Conservation (phyloP, 2,888 invertebrate genomes). For the Julus scanicus region DNA sequence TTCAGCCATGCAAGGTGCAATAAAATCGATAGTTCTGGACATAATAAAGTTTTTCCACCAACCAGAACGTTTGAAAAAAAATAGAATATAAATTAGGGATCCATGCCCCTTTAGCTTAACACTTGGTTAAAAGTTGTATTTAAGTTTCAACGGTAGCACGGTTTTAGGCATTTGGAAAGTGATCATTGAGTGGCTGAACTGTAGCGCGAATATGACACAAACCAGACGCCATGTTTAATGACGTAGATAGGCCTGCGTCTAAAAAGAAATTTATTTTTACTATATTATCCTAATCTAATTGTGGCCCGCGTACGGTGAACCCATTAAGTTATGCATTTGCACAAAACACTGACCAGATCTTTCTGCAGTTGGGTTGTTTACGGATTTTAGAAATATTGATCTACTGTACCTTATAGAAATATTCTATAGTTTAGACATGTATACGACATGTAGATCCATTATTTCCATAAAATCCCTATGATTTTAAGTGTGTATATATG, state of each 20-base stretch:
- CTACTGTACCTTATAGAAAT: neutral
- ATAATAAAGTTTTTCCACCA: no score
- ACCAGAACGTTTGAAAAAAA: no score
- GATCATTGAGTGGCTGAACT: neutral
- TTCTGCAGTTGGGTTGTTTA: neutral
- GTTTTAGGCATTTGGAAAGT: neutral
- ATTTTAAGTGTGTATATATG: no score
- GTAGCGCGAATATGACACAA: neutral
- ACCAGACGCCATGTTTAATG: conserved; percentile 33
- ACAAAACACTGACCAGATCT: conserved; percentile 17
- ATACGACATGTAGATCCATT: no score
- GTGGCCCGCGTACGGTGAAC: conserved; percentile 24
- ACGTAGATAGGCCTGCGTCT: conserved; percentile 26
- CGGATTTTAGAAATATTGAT: neutral
- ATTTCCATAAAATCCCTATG: no score
- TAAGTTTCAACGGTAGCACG: neutral
- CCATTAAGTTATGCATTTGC: conserved; percentile 24
- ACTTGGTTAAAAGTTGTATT: no score
- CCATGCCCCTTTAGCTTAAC: no score
- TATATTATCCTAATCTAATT: conserved; percentile 33
- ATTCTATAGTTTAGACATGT: no score
- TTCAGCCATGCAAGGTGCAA: no score
- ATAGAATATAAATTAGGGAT: no score
- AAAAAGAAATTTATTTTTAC: neutral
- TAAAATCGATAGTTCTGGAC: no score